phyloP scores from a whole-genome alignment of 2,888 invertebrate genomes.

The Erebia aethiops region DNA sequence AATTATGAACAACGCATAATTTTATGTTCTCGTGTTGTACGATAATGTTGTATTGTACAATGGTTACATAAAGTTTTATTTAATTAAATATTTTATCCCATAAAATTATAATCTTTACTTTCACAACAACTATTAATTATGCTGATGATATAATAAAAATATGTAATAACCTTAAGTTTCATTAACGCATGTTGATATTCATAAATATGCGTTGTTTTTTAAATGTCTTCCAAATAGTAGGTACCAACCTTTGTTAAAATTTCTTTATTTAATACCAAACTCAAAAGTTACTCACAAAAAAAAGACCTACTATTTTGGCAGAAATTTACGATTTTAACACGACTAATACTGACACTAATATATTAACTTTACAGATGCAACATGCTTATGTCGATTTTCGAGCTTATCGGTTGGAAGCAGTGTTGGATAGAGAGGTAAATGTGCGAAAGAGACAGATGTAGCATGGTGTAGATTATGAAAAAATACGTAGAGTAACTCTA shows the following conservation, averaged over 20 bases:
- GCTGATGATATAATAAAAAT: too few species aligned
- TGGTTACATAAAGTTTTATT: too few species aligned
- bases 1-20: background rate
- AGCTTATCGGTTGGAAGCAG: slow-evolving; percentile 83
- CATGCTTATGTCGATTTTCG: slow-evolving; percentile 83
- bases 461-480: slow-evolving; percentile 49
- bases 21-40: background rate
- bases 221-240: slow-evolving; percentile 15
- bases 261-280: background rate
- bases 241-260: background rate
- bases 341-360: slow-evolving; percentile 55
- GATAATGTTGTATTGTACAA: background rate
- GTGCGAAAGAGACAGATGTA: slow-evolving; percentile 74
- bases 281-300: background rate
- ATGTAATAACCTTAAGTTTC: background rate
- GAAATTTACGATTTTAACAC: slow-evolving; percentile 48
- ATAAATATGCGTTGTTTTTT: background rate
- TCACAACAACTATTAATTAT: too few species aligned
- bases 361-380: slow-evolving; percentile 81
- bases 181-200: background rate
- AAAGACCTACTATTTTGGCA: slow-evolving; percentile 19
- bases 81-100: too few species aligned
- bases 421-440: slow-evolving; percentile 85
- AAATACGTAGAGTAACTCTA: background rate
- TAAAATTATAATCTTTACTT: too few species aligned